Evolutionary conservation across 2,113 vertebrate species (phyloP).

Genomic region (Microcebus ravelobensis): DNA sequence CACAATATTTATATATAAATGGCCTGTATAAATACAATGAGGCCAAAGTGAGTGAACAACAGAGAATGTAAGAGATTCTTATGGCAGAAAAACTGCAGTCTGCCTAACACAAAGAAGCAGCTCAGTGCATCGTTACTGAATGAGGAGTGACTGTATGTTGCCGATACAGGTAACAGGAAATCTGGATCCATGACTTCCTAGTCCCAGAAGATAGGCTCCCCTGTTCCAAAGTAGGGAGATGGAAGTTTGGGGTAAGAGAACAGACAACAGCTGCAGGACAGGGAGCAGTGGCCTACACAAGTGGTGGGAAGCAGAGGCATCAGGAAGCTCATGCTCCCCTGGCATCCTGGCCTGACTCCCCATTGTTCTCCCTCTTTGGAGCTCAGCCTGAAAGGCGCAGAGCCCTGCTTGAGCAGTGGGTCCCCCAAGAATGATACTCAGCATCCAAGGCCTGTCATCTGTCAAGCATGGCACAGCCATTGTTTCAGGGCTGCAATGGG

Average conservation of each 20-base stretch:
- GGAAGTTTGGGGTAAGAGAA: background rate
- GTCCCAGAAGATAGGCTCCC: background rate
- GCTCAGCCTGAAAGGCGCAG: background rate
- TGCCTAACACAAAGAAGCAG: background rate
- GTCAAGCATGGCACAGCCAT: background rate
- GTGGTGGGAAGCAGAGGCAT: background rate
- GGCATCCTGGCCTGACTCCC: background rate
- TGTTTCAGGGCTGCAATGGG: background rate
- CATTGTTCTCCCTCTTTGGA: background rate
- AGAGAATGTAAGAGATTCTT: background rate
- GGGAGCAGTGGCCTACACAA: background rate
- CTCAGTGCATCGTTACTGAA: background rate
- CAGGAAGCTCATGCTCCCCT: background rate
- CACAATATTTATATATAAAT: background rate
- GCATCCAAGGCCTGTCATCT: constrained; percentile 52
- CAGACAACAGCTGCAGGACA: background rate
- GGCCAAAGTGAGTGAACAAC: background rate
- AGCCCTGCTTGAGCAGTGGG: background rate
- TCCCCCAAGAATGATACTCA: background rate
- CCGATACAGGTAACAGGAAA: background rate
- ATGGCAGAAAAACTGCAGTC: background rate
- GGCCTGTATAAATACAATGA: background rate
- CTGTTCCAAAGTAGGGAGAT: background rate
- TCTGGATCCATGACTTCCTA: background rate
- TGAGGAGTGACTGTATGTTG: background rate